A percentile compares a stretch with the other conserved stretches of the same genome.
phyloP scores from a whole-genome alignment of 2,888 invertebrate genomes.

The Aspidiotus rigidus region DNA sequence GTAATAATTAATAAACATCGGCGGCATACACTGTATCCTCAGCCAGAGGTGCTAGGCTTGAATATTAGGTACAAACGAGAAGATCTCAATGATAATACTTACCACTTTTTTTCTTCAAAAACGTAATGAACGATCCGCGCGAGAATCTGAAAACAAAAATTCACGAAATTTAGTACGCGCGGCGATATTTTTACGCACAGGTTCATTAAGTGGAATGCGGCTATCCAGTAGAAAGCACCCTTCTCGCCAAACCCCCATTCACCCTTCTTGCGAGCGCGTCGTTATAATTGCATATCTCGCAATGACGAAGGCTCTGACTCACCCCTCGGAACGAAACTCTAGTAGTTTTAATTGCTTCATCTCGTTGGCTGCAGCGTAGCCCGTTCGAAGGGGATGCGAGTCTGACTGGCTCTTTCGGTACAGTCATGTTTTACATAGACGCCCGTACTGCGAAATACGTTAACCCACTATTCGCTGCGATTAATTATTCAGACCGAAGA shows the following conservation, averaged over 20 bases:
- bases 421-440: too few relatives aligned
- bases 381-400: neutral
- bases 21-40: too few relatives aligned
- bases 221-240: slow-evolving; percentile 8
- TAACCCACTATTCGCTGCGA: slow-evolving; percentile 17
- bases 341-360: slow-evolving; percentile 21
- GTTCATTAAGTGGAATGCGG: too few relatives aligned
- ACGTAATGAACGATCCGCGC: too few relatives aligned
- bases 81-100: too few relatives aligned
- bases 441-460: slow-evolving; percentile 14
- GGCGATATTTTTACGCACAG: too few relatives aligned
- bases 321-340: slow-evolving; percentile 8
- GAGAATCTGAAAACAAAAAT: too few relatives aligned
- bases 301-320: slow-evolving; percentile 26
- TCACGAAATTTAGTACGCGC: too few relatives aligned
- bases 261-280: slow-evolving; percentile 20
- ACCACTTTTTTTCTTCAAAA: too few relatives aligned
- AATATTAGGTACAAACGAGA: too few relatives aligned
- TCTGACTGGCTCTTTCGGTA: neutral
- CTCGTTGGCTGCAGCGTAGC: neutral
- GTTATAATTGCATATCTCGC: slow-evolving; percentile 29
- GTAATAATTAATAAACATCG: too few relatives aligned
- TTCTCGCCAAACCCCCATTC: slow-evolving; percentile 20
- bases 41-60: too few relatives aligned
- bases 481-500: neutral